Percentiles rank a stretch among this genome's conserved stretches.
Conservation (phyloP, 2,797 vertebrate genomes). For the Antennarius maculatus region DNA sequence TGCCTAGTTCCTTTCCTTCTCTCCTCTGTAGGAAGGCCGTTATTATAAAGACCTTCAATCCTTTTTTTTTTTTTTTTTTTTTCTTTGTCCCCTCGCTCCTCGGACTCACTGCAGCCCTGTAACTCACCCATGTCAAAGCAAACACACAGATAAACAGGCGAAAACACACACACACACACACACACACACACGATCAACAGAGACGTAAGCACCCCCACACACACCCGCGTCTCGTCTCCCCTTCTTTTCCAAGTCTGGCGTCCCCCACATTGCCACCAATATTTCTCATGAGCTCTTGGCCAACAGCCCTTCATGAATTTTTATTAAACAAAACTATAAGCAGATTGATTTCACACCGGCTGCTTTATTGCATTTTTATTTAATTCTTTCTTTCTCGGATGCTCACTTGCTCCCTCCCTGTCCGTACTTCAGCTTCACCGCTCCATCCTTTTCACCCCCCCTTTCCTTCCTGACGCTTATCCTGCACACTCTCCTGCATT, state of each 20-base stretch:
- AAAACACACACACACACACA: constrained; percentile 55
- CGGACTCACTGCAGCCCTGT: constrained; percentile 64
- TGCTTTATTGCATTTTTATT: constrained; percentile 99
- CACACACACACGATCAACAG: constrained; percentile 16
- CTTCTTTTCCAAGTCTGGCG: constrained; percentile 40
- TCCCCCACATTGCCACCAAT: constrained; percentile 81
- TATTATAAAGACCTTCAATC: constrained; percentile 78
- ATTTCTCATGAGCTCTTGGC: constrained; percentile 92
- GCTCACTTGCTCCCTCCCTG: constrained; percentile 68
- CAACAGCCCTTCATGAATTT: constrained; percentile 97
- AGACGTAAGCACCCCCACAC: background rate
- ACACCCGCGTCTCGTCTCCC: constrained; percentile 28
- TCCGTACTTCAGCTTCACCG: constrained; percentile 60
- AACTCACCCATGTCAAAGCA: constrained; percentile 79
- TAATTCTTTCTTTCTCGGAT: constrained; percentile 88
- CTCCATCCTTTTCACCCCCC: constrained; percentile 60
- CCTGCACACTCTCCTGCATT: constrained; percentile 56
- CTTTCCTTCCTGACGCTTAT: constrained; percentile 51
- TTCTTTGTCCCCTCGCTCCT: constrained; percentile 63
- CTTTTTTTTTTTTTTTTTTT: constrained; percentile 53
- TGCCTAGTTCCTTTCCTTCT: constrained; percentile 55
- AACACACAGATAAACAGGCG: constrained; percentile 74
- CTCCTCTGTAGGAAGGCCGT: constrained; percentile 52
- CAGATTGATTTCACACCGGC: constrained; percentile 97
- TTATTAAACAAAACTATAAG: constrained; percentile 99